These are phyloP conservation scores for Diacarnus erythraeanus DNA, from an alignment of 37 sponge, comb jelly and placozoan genomes.

Conservation along the genomic window DNA sequence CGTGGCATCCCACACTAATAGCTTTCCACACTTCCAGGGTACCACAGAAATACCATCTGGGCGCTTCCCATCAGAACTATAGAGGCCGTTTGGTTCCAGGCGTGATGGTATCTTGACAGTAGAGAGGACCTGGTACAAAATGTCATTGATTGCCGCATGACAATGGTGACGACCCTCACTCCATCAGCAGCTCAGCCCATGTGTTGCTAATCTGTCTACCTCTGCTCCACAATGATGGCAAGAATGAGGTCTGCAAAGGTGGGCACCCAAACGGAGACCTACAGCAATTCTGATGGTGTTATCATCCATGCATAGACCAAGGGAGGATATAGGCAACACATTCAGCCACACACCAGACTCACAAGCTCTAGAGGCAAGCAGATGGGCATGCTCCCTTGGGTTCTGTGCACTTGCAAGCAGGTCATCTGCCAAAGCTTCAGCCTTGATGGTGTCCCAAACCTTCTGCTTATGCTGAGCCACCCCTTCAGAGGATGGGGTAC, in stretches of 20 bases:
- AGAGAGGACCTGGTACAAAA: slow-evolving; percentile 23
- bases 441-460: slow-evolving; percentile 20
- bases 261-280: no score
- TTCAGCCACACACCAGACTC: no score
- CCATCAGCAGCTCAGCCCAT: slow-evolving; percentile 50
- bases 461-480: slow-evolving; percentile 28
- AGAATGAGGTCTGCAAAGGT: no score
- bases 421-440: background rate
- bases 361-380: no score
- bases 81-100: slow-evolving; percentile 27
- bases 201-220: slow-evolving; percentile 8
- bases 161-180: slow-evolving; percentile 12
- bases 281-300: no score
- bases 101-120: slow-evolving; percentile 37
- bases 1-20: background rate
- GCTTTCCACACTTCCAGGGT: slow-evolving; percentile 24
- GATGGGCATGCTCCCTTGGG: no score
- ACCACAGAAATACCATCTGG: no score
- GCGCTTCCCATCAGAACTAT: slow-evolving; percentile 26
- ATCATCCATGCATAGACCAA: no score
- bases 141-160: slow-evolving; percentile 33
- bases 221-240: no score
- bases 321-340: no score
- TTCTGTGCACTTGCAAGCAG: slow-evolving; percentile 10
- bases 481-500: slow-evolving; percentile 4